phyloP scores from a whole-genome alignment of 92 coral and sea anemone genomes.

The Meandrina meandrites region DNA sequence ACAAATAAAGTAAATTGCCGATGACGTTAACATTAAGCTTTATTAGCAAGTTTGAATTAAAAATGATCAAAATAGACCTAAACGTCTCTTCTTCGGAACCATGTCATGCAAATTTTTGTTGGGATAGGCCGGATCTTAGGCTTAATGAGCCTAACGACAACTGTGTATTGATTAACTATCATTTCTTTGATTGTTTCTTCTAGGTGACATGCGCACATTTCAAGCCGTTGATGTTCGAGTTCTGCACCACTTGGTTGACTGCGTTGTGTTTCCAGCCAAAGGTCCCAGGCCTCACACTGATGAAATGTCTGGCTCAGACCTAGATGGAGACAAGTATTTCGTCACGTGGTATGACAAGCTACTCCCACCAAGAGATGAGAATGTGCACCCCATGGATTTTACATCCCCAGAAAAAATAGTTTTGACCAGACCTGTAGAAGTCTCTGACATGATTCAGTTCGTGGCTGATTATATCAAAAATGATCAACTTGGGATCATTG shows the following conservation, averaged over 20 bases:
- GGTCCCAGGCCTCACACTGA: slow-evolving; percentile 92
- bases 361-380: slow-evolving; percentile 50
- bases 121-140: no score
- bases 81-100: neutral
- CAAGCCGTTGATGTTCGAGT: slow-evolving; percentile 82
- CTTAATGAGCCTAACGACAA: no score
- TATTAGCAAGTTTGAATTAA: neutral
- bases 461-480: slow-evolving; percentile 86
- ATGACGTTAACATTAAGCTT: neutral
- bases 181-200: neutral
- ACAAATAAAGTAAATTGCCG: no score
- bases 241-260: slow-evolving; percentile 84
- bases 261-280: slow-evolving; percentile 90
- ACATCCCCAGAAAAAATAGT: slow-evolving; percentile 75
- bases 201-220: slow-evolving; percentile 93
- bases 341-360: slow-evolving; percentile 84
- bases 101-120: no score
- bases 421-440: slow-evolving; percentile 63
- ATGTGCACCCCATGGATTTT: slow-evolving; percentile 90
- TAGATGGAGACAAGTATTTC: slow-evolving; percentile 94
- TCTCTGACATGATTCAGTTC: slow-evolving; percentile 89
- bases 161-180: neutral
- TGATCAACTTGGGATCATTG: slow-evolving; percentile 94
- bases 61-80: neutral
- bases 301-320: slow-evolving; percentile 98